These are phyloP conservation scores for Epinephelus fuscoguttatus DNA, from an alignment of 2,113 vertebrate genomes.

Conservation along the genomic window DNA sequence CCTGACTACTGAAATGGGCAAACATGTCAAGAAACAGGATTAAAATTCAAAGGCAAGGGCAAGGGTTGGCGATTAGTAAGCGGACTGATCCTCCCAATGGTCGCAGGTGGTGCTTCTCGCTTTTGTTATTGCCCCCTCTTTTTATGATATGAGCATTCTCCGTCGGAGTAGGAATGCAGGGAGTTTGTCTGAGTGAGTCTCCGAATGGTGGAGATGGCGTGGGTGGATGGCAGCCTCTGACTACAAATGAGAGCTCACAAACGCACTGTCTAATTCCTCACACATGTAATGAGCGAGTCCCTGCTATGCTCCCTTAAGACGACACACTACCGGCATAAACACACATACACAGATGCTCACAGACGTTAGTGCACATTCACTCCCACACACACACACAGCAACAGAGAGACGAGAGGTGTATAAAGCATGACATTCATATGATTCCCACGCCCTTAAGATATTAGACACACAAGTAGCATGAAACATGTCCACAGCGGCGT, in stretches of 20 bases:
- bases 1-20: conserved; percentile 27
- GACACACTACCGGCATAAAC: not conserved
- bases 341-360: not conserved
- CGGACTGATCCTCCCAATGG: conserved; percentile 35
- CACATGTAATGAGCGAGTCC: conserved; percentile 61
- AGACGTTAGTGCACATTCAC: not conserved
- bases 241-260: conserved; percentile 77
- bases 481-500: not conserved
- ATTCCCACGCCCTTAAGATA: conserved; percentile 23
- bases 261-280: conserved; percentile 54
- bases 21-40: conserved; percentile 51
- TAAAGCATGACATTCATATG: conserved; percentile 34
- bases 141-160: conserved; percentile 34
- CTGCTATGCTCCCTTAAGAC: conserved; percentile 43
- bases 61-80: conserved; percentile 59
- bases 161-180: conserved; percentile 31
- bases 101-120: conserved; percentile 19
- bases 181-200: conserved; percentile 51
- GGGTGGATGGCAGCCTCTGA: conserved; percentile 71
- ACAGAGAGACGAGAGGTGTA: conserved; percentile 8
- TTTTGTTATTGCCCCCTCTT: conserved; percentile 45
- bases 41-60: conserved; percentile 51
- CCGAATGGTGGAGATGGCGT: conserved; percentile 52
- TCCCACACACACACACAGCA: not conserved
- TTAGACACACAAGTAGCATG: conserved; percentile 30